Evolutionary conservation across 2,888 invertebrate genomes (phyloP), one percentile per base, ranked within the genome.

Genomic region (Dendrolimus pini): DNA sequence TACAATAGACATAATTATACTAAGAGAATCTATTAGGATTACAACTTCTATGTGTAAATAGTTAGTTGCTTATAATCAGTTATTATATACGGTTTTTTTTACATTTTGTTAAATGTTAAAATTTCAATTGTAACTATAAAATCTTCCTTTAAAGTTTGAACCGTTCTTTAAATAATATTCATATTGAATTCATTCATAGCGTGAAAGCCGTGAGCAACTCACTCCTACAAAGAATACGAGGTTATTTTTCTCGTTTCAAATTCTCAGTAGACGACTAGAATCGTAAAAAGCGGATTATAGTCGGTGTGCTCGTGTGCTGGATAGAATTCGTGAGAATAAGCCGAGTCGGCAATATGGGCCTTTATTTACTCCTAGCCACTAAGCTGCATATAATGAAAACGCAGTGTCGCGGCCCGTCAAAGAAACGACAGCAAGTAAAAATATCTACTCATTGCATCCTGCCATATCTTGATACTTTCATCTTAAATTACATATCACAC

Each of bases 361-460:
- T 86, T 88, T 90, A 89, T 89, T 90, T 90, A 86, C 87, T 80
- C 78, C 70, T 75, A 78, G 78, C 82, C 80, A 74, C 87, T 90
- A 89, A 90, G 90, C 90, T 89, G 89, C 89, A 89, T 89, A 89
- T 90, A 90, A 90, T 90, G 89, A 90, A 89, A 89, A 89, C 89
- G 89, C 89, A 89, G 83, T 85, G 88, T 84, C 87, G 85, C 82
- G 77, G 78, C 75, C 82, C 78, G 85, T 83, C 85, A 87, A 83
- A 84, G 82, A 76, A 30, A 75, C 75, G 78, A 74, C 76, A 73
- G 65, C 74, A 69, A 82, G 81, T 79, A 82, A 83, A 84, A 85
- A 82, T 78, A 72, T 72, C 70, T 65, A 65, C 65, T 70, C 68
- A 65, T 58, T 59, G 47, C 47, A 47, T 47, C 12, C 52, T 47